Base-by-base conservation (phyloP, 2,113 vertebrate genomes). In the Myrmophylax atrothorax region DNA sequence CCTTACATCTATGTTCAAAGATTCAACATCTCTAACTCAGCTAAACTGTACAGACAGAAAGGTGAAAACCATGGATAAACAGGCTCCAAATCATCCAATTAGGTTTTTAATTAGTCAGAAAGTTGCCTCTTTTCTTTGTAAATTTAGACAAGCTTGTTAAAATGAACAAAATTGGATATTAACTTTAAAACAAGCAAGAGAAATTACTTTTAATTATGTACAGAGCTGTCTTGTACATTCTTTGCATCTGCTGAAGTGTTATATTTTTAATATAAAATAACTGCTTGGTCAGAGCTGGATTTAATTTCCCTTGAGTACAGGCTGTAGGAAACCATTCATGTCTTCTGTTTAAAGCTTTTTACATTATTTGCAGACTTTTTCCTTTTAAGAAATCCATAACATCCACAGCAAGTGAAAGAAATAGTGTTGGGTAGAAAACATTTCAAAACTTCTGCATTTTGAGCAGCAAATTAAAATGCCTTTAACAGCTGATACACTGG, bases 371-470 rank as follows among this genome's bases (percentile, higher is more conserved):
- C 37, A 77, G 42, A 42, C 10, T 60, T 73, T 38, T 78, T 72
- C 46, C 38, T 68, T 58, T 84, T n/a, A 62, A 83, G 84, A 87
- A 94, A 56, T 22, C 22, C n/a, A 37, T 10, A 56, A 40, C 16
- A 58, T 79, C 49, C 49, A 62, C 14, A 86, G 56, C 46, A 93
- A 89, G 18, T 47, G 31, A 77, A 88, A 40, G 62, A 93, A 94
- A 92, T 24, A 47, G 8, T 44, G 37, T 23, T 52, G 56, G 14
- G 6, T 59, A 20, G 58, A 79, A 96, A 94, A 79, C 22, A 66
- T 84, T 94, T 77, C 80, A 55, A 89, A 97, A 95, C 46, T 90
- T 89, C 42, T 80, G 83, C 94, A 94, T 96, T 92, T 95, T 91
- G 37, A 78, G 66, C 46, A 84, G 52, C 40, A 59, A 60, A 90